Evolutionary conservation across 2,888 invertebrate genomes (phyloP).

Genomic region (Marasmarcha lunaedactyla): DNA sequence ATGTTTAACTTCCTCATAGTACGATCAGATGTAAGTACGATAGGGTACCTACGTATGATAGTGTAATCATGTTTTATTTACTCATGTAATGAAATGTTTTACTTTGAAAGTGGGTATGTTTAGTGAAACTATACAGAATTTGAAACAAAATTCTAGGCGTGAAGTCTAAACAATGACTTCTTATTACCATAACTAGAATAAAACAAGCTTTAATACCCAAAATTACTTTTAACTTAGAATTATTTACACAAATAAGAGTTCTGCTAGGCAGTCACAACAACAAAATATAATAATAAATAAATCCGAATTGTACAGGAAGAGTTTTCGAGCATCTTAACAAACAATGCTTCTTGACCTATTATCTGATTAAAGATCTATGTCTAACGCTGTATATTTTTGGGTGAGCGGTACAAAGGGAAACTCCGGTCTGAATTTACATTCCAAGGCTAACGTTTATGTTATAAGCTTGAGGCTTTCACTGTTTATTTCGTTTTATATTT

Average conservation of each 20-base stretch:
- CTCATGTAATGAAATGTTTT: too few species aligned
- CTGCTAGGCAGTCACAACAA: constrained; percentile 3
- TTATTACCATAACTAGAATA: too few species aligned
- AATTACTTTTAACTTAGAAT: too few species aligned
- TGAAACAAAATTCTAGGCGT: too few species aligned
- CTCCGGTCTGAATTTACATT: constrained; percentile 48
- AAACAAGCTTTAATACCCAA: too few species aligned
- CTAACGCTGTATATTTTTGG: constrained; percentile 51
- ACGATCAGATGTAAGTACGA: too few species aligned
- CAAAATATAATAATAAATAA: constrained; percentile 23
- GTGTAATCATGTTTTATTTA: too few species aligned
- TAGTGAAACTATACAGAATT: too few species aligned
- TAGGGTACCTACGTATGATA: too few species aligned
- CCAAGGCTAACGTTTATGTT: constrained; percentile 24
- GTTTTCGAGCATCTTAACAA: constrained; percentile 9
- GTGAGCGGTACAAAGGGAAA: constrained; percentile 44
- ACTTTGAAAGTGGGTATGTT: too few species aligned
- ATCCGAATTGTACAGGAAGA: constrained; percentile 19
- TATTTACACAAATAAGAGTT: constrained; percentile 2
- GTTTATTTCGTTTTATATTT: constrained; percentile 13
- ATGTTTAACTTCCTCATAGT: too few species aligned
- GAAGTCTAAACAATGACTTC: too few species aligned
- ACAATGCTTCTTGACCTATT: constrained; percentile 45
- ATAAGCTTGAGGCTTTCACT: constrained; percentile 17
- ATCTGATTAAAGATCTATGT: constrained; percentile 48